Evolutionary conservation across 2,113 vertebrate genomes (phyloP).

Genomic region (Scopus umbretta): DNA sequence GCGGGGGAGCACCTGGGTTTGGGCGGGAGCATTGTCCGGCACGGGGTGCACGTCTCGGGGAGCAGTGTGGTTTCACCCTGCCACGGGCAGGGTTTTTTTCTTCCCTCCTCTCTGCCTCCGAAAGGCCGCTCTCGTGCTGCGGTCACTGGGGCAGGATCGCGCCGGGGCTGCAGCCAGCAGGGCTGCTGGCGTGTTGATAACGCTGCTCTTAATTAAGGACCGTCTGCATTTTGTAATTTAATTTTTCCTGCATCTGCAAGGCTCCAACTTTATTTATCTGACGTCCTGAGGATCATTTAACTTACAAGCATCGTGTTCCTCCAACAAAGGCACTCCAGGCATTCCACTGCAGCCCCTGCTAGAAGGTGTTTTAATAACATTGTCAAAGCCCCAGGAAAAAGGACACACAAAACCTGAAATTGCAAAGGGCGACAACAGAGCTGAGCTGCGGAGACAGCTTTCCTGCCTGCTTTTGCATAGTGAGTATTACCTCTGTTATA

Average conservation of each 20-base stretch:
- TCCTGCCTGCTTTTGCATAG: background rate
- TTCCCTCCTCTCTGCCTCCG: background rate
- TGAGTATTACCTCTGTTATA: background rate
- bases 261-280: constrained; percentile 16
- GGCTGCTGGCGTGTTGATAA: background rate
- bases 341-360: background rate
- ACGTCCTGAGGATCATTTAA: background rate
- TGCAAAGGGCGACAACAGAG: background rate
- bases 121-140: background rate
- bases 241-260: constrained; percentile 14
- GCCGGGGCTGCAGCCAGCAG: background rate
- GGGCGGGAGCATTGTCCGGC: background rate
- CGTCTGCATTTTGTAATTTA: constrained; percentile 16
- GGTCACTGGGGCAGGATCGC: rapidly evolving
- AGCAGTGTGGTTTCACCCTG: rapidly evolving
- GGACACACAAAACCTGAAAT: background rate
- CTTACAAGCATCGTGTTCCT: background rate
- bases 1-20: rapidly evolving
- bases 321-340: background rate
- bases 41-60: rapidly evolving
- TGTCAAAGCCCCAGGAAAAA: background rate
- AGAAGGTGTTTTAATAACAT: background rate
- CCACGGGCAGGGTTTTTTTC: background rate
- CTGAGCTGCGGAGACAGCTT: background rate
- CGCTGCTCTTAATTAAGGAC: background rate